A percentile compares a stretch with the other conserved stretches of the same genome.
Evolutionary conservation across 2,888 invertebrate species (phyloP).

Genomic region (Drosophila quinaria): DNA sequence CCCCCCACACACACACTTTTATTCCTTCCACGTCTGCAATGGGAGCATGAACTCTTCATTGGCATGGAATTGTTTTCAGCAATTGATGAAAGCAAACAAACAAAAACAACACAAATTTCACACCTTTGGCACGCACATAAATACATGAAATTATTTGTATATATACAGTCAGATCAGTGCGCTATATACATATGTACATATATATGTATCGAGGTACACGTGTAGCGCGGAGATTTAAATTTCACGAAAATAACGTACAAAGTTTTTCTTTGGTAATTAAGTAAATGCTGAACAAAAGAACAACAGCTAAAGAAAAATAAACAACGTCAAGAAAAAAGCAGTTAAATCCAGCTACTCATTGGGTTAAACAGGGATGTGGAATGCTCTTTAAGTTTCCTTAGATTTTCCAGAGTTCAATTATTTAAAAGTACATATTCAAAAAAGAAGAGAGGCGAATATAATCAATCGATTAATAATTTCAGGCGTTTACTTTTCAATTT

Average conservation of each 20-base stretch:
- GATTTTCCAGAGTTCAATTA: too few species aligned
- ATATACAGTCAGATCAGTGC: conserved; percentile 25
- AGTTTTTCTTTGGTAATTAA: conserved; percentile 40
- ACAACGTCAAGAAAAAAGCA: conserved; percentile 20
- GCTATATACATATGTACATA: conserved; percentile 14
- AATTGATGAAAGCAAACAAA: conserved; percentile 75
- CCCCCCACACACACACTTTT: neutral
- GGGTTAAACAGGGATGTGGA: neutral
- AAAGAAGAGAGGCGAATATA: too few species aligned
- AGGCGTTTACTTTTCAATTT: too few species aligned
- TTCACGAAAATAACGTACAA: conserved; percentile 34
- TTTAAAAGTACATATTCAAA: neutral
- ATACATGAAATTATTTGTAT: conserved; percentile 7
- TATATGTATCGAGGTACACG: conserved; percentile 11
- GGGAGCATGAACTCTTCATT: conserved; percentile 35
- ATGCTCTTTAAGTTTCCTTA: conserved; percentile 5
- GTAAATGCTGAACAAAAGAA: conserved; percentile 29
- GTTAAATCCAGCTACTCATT: conserved; percentile 13
- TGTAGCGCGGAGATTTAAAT: conserved; percentile 36
- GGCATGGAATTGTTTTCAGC: conserved; percentile 62
- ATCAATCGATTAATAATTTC: too few species aligned
- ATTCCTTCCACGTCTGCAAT: neutral
- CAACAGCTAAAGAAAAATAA: conserved; percentile 34
- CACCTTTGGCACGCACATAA: conserved; percentile 60
- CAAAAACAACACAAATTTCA: conserved; percentile 62